Evolutionary conservation across 1,140 invertebrate species (phyloP).

Genomic region (Aphis craccivora): DNA sequence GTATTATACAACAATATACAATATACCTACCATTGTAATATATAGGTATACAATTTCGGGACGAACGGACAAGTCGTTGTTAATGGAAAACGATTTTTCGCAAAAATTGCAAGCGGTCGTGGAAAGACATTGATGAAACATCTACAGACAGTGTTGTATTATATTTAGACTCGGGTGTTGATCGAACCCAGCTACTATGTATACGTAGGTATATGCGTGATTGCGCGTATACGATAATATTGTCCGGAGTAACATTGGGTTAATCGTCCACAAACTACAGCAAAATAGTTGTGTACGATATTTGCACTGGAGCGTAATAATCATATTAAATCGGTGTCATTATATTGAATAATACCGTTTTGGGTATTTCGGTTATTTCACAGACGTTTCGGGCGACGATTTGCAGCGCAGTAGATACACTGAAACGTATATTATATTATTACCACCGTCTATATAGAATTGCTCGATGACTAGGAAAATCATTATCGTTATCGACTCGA

Average conservation of each 20-base stretch:
- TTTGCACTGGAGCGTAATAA: background rate
- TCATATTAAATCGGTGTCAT: background rate
- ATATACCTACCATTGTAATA: background rate
- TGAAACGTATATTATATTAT: background rate
- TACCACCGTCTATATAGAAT: background rate
- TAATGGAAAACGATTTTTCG: background rate
- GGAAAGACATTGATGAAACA: background rate
- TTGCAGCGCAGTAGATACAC: background rate
- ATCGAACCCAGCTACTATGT: background rate
- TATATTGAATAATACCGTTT: background rate
- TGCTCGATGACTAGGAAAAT: background rate
- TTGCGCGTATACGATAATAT: background rate
- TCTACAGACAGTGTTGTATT: background rate
- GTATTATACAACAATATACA: background rate
- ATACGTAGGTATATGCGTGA: background rate
- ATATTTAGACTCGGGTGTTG: background rate
- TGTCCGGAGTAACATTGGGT: background rate
- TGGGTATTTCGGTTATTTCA: background rate
- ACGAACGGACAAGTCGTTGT: background rate
- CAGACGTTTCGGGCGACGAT: background rate
- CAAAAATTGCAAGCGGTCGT: background rate
- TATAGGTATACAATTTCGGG: background rate
- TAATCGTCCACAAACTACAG: background rate
- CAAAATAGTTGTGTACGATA: background rate
- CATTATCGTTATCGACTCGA: background rate